phyloP scores from a whole-genome alignment of 1,140 invertebrate species.

The Caenorhabditis remanei region DNA sequence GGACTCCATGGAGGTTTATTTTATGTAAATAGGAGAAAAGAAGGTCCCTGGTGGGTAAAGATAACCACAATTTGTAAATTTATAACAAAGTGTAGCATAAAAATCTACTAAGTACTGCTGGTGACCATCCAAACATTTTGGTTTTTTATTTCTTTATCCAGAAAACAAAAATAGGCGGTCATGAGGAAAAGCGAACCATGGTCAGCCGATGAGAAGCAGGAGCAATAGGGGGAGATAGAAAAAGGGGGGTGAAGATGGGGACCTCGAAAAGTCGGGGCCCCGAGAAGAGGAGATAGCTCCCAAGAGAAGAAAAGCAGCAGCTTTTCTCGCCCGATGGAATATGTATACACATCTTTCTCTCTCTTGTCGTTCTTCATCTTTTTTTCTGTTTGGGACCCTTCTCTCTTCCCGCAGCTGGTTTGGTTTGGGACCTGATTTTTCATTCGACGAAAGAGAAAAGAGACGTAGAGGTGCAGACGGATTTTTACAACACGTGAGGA shows the following conservation, averaged over 20 bases:
- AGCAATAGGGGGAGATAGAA: neutral
- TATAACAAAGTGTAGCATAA: too few species aligned
- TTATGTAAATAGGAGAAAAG: too few species aligned
- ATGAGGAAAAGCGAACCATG: neutral
- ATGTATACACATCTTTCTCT: conserved; percentile 14
- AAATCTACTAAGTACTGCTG: too few species aligned
- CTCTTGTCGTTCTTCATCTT: neutral
- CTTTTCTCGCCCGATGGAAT: neutral
- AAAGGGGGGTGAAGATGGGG: neutral
- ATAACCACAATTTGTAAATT: too few species aligned
- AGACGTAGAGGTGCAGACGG: neutral
- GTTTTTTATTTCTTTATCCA: too few species aligned
- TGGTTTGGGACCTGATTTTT: neutral
- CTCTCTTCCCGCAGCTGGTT: neutral
- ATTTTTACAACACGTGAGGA: neutral
- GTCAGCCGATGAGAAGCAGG: neutral
- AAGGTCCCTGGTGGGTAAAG: too few species aligned
- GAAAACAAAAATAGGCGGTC: conserved; percentile 13
- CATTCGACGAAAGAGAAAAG: neutral
- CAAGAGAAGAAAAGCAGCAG: neutral
- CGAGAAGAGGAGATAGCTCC: neutral
- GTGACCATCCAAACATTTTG: too few species aligned
- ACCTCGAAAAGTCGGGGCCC: neutral
- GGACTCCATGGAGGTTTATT: neutral
- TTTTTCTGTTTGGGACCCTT: neutral